A percentile compares a stretch with the other conserved stretches of the same genome.
These are phyloP conservation scores for Drosophila meridiana DNA, from an alignment of 2,888 invertebrate genomes.

Conservation along the genomic window DNA sequence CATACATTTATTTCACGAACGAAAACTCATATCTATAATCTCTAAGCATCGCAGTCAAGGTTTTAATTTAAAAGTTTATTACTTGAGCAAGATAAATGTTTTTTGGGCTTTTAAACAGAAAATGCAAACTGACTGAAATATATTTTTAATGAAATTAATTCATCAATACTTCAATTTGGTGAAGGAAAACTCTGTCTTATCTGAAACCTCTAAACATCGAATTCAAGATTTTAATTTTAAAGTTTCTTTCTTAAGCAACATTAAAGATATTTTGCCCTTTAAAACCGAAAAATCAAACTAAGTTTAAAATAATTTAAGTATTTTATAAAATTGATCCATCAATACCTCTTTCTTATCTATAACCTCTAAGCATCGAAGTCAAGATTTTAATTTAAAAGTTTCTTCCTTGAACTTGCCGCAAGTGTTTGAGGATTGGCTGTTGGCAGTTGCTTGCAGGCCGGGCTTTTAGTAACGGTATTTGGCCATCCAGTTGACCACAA, in stretches of 20 bases:
- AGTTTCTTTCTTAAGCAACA: not conserved
- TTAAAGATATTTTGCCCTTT: too few relatives aligned
- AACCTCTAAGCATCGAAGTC: not conserved
- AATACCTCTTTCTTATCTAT: not conserved
- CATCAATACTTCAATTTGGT: not conserved
- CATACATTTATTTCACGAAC: too few relatives aligned
- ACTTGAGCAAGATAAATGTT: too few relatives aligned
- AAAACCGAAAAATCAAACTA: not conserved
- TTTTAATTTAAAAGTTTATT: too few relatives aligned
- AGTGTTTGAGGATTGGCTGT: not conserved
- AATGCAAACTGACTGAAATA: not conserved
- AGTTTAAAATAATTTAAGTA: not conserved
- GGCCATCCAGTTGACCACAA: conserved; percentile 34
- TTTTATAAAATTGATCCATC: not conserved
- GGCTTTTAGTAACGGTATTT: conserved; percentile 31
- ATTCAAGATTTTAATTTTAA: conserved; percentile 12
- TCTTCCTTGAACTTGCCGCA: not conserved
- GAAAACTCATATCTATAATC: too few relatives aligned
- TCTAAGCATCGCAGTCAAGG: too few relatives aligned
- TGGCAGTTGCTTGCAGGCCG: not conserved
- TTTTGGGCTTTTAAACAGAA: too few relatives aligned
- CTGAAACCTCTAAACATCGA: not conserved
- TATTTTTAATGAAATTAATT: not conserved
- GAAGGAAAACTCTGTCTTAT: not conserved
- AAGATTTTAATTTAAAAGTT: conserved; percentile 17